These are phyloP conservation scores for Cynoglossus semilaevis DNA, from an alignment of 2,113 vertebrate genomes.

Conservation along the genomic window DNA sequence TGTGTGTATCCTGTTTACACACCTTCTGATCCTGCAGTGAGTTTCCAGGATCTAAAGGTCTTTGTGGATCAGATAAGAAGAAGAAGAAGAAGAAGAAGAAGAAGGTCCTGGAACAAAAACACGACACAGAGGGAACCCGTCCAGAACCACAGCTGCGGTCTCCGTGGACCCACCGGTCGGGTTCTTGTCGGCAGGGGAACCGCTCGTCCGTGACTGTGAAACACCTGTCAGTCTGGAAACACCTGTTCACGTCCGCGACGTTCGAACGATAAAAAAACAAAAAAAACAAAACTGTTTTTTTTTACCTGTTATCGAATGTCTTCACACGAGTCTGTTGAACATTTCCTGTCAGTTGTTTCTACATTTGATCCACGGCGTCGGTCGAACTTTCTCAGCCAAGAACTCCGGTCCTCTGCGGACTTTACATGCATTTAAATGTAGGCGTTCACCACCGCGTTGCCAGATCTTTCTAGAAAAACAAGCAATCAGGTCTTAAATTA, in stretches of 20 bases:
- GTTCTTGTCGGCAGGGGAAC: no score
- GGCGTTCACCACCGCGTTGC: background rate
- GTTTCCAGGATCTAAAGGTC: no score
- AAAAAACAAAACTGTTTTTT: conserved; percentile 21
- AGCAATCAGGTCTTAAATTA: no score
- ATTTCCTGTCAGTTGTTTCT: background rate
- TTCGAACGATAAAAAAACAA: background rate
- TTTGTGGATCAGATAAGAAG: no score
- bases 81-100: no score
- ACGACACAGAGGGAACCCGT: no score
- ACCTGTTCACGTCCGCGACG: conserved; percentile 9
- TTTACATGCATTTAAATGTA: background rate
- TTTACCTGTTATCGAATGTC: background rate
- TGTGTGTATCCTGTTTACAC: background rate
- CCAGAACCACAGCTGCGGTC: no score
- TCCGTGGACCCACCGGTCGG: no score
- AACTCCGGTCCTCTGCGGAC: conserved; percentile 27
- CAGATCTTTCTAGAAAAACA: no score
- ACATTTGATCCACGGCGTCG: background rate
- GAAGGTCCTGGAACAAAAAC: no score
- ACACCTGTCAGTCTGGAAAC: conserved; percentile 21
- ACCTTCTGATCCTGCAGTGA: background rate
- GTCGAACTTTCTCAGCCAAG: background rate
- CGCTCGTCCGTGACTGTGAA: no score
- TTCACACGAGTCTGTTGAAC: background rate